These are phyloP conservation scores for Dipodomys stephensi DNA, from an alignment of 2,113 vertebrate genomes.

Conservation along the genomic window DNA sequence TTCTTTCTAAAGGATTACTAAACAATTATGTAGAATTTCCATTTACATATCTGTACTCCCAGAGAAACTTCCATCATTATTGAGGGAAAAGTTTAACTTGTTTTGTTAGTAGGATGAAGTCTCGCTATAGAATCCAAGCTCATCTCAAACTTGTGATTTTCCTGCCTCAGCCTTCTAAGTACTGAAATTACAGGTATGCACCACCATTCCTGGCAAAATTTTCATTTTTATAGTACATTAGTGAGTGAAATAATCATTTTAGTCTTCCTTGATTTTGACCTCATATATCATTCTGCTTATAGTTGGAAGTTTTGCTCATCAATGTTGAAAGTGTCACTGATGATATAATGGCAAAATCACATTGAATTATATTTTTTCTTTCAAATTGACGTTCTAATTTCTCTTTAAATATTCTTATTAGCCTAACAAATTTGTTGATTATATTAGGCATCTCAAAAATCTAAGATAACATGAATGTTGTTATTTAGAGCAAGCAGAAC, in stretches of 20 bases:
- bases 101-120: neutral
- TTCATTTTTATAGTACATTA: conserved; percentile 23
- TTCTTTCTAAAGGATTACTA: conserved; percentile 57
- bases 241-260: neutral
- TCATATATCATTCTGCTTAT: neutral
- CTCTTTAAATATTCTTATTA: conserved; percentile 31
- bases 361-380: neutral
- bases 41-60: neutral
- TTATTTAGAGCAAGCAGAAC: neutral
- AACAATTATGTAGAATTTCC: neutral
- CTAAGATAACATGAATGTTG: neutral
- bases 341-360: conserved; percentile 24
- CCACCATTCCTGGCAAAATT: neutral
- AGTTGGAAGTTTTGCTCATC: neutral
- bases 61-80: neutral
- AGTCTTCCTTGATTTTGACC: conserved; percentile 1
- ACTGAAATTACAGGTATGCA: neutral
- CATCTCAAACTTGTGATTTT: neutral
- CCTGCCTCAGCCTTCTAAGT: neutral
- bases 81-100: neutral
- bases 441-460: conserved; percentile 32
- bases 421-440: conserved; percentile 1
- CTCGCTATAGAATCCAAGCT: neutral
- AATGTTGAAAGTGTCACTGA: neutral
- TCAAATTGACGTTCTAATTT: conserved; percentile 38